These are phyloP conservation scores for Priocnemis perturbator DNA, from an alignment of 2,888 invertebrate genomes.

Conservation along the genomic window DNA sequence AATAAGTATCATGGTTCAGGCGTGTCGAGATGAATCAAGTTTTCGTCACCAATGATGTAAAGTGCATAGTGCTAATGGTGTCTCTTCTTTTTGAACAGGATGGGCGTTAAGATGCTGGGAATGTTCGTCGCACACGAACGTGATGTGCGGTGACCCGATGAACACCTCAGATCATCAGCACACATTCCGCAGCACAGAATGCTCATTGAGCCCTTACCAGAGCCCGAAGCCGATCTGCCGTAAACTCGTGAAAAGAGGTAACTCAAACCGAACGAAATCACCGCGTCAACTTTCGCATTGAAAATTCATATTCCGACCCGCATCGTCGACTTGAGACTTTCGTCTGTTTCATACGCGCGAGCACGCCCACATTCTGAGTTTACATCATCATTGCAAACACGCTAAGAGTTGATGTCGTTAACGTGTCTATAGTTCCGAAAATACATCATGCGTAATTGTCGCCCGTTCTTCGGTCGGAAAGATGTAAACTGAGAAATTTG, in stretches of 20 bases:
- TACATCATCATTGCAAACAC: no score
- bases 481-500: no score
- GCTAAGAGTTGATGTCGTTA: no score
- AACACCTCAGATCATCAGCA: constrained; percentile 77
- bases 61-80: no score
- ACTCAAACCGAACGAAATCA: constrained; percentile 66
- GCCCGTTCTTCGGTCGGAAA: no score
- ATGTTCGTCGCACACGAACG: constrained; percentile 84
- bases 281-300: constrained; percentile 6
- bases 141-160: constrained; percentile 85
- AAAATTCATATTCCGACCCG: constrained; percentile 4
- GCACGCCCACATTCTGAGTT: no score
- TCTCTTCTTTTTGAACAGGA: constrained; percentile 73
- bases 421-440: no score
- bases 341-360: no score
- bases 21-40: no score
- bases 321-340: not conserved
- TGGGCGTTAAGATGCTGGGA: constrained; percentile 85
- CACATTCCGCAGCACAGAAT: constrained; percentile 69
- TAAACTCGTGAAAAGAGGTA: constrained; percentile 86
- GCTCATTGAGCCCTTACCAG: constrained; percentile 55
- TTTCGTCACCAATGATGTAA: no score
- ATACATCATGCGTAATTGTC: no score
- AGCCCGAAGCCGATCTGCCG: constrained; percentile 80
- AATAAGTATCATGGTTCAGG: no score